Conservation (phyloP, 1,140 invertebrate genomes). For the Yoshiicerus persimilis region DNA sequence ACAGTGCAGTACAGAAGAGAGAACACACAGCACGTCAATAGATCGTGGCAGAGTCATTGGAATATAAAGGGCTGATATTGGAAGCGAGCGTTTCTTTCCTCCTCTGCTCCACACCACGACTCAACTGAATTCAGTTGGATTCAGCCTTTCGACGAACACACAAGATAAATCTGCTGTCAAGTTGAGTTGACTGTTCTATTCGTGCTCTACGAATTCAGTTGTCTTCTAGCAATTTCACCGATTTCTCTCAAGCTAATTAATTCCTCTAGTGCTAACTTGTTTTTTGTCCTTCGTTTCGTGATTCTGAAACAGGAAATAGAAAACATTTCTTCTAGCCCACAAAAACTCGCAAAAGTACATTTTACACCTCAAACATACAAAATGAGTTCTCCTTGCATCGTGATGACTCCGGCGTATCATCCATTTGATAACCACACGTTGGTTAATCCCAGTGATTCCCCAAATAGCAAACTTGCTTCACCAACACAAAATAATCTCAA, state of each 20-base stretch:
- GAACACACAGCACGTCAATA: not conserved
- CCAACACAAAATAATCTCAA: not conserved
- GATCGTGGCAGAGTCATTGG: not conserved
- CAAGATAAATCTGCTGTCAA: not conserved
- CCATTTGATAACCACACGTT: not conserved
- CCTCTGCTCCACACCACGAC: not conserved
- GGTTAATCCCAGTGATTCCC: not conserved
- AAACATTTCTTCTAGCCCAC: not conserved
- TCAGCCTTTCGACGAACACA: not conserved
- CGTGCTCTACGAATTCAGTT: not conserved
- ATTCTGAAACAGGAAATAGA: not conserved
- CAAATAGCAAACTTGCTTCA: not conserved
- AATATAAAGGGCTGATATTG: not conserved
- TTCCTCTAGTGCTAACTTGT: not conserved
- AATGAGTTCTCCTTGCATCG: slow-evolving; percentile 41
- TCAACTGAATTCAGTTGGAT: not conserved
- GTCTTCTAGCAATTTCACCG: not conserved
- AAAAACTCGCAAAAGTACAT: not conserved
- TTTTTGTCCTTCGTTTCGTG: not conserved
- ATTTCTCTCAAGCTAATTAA: not conserved
- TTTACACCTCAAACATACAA: not conserved
- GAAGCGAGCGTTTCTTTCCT: not conserved
- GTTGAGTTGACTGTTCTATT: not conserved
- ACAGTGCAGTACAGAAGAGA: not conserved
- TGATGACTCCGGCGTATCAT: slow-evolving; percentile 24